Evolutionary conservation across 2,113 vertebrate species (phyloP).

Genomic region (Hyla sarda): DNA sequence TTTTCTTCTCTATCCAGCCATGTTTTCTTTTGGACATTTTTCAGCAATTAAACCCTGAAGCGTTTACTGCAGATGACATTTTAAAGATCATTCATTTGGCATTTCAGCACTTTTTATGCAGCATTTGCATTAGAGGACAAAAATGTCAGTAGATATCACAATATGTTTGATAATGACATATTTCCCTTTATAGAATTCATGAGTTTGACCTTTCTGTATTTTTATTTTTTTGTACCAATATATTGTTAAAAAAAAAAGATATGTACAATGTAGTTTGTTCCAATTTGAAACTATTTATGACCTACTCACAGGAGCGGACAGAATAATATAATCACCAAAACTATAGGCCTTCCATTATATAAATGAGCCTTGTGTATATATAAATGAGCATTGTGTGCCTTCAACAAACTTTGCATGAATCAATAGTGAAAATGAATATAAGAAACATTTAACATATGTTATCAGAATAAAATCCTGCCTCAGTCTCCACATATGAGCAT

Average conservation of each 20-base stretch:
- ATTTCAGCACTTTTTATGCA: constrained; percentile 44
- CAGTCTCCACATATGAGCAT: too few relatives aligned
- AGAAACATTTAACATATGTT: too few relatives aligned
- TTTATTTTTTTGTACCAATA: neutral
- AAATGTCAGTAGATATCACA: constrained; percentile 30
- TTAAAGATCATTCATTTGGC: constrained; percentile 38
- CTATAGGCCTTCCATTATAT: too few relatives aligned
- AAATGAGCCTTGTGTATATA: too few relatives aligned
- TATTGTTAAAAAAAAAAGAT: neutral
- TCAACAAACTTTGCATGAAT: too few relatives aligned
- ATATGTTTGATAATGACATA: neutral
- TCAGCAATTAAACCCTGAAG: constrained; percentile 40
- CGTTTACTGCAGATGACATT: constrained; percentile 36
- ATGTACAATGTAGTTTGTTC: neutral
- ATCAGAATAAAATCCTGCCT: too few relatives aligned
- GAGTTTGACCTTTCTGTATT: neutral
- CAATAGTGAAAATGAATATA: too few relatives aligned
- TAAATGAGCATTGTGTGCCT: too few relatives aligned
- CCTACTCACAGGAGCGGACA: neutral
- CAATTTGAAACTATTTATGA: neutral
- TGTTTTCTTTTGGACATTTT: constrained; percentile 36
- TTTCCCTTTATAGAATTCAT: neutral
- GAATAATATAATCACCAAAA: too few relatives aligned
- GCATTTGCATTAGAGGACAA: constrained; percentile 25
- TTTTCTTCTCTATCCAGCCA: neutral